Base-by-base conservation (phyloP, 2,888 invertebrate genomes). In the Apomyelois bistriatella region DNA sequence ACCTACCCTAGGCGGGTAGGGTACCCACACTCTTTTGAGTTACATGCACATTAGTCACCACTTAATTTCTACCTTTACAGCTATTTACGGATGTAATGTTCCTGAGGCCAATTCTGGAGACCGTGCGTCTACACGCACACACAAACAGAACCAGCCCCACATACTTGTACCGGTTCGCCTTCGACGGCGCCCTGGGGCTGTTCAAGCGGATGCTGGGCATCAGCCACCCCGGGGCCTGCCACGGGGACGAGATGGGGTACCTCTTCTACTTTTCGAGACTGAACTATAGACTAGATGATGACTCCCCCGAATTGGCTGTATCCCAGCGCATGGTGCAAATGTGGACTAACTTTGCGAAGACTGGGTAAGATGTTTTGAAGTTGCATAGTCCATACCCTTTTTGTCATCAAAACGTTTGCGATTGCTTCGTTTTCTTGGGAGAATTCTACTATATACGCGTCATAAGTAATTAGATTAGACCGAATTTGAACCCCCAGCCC, bases 341-440 rank as follows among this genome's bases (percentile, higher is more conserved):
- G 91, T 93, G 93, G 93, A 91, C 93, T 22, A 92, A 93, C 72
- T 93, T 93, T 59, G 93, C 93, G 32, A 93, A 92, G 77, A 92
- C 91, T 58, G 93, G 93, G 93, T 93, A 68, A 82, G 79, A 69
- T 41, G 10, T 35, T 4, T 43, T 3, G 5, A 15, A 41, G 22
- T n/a, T 22, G 22, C 22, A 22, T 5, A 5, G 22, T 22, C 22
- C n/a, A n/a, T n/a, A n/a, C n/a, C n/a, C n/a, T n/a, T n/a, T 3
- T 22, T 22, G 3, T 22, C 22, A 22, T 22, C 22, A 22, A 2
- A 22, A 5, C 3, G 22, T 22, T 22, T 22, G 22, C 22, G 3
- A 5, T 22, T 22, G 22, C 22, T 5, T 22, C 22, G n/a, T n/a
- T n/a, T n/a, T n/a, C n/a, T n/a, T n/a, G n/a, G n/a, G n/a, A n/a